Percentiles rank a stretch among this genome's conserved stretches.
These are phyloP conservation scores for Pachycephus smyrnensis DNA, from an alignment of 2,888 invertebrate genomes.

Conservation along the genomic window DNA sequence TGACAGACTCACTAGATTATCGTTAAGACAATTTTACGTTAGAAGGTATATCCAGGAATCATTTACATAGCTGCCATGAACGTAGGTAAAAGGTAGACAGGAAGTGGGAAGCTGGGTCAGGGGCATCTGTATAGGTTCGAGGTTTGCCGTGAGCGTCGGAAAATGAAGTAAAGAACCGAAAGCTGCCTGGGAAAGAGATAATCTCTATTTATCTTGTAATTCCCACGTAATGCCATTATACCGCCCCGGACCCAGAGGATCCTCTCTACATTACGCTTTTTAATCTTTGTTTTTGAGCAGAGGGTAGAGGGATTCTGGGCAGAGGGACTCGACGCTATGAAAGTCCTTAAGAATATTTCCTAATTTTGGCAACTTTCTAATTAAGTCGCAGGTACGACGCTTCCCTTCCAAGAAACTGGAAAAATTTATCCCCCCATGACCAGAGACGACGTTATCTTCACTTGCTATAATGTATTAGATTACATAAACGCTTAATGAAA, in stretches of 20 bases:
- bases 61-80: constrained; percentile 39
- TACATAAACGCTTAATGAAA: no score
- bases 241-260: constrained; percentile 33
- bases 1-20: constrained; percentile 41
- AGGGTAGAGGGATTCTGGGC: constrained; percentile 3
- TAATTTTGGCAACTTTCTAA: constrained; percentile 17
- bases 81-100: not conserved
- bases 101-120: not conserved
- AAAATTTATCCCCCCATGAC: not conserved
- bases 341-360: constrained; percentile 17
- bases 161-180: constrained; percentile 26
- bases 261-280: constrained; percentile 42
- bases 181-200: constrained; percentile 43
- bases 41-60: constrained; percentile 46
- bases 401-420: constrained; percentile 6
- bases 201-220: constrained; percentile 58
- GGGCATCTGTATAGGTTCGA: constrained; percentile 16
- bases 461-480: no score
- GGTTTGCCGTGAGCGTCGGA: constrained; percentile 23
- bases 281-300: constrained; percentile 47
- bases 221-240: constrained; percentile 51
- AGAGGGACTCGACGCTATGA: not conserved
- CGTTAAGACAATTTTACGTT: constrained; percentile 52
- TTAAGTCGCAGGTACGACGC: constrained; percentile 4
- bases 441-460: no score